These are phyloP conservation scores for Aphodius granarius DNA, from an alignment of 2,888 invertebrate genomes.

Conservation along the genomic window DNA sequence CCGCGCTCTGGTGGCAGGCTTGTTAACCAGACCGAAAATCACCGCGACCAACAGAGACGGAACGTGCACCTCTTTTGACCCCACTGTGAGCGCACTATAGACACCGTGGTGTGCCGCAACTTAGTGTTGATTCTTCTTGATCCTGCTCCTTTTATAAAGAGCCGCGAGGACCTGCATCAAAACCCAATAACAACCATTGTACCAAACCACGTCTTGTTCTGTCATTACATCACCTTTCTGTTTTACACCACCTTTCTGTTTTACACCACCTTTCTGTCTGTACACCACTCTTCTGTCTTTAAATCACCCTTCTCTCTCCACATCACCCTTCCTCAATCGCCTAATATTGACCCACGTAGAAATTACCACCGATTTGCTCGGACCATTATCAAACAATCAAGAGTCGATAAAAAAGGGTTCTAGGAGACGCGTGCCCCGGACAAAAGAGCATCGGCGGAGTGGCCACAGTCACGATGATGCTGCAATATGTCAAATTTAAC, in stretches of 20 bases:
- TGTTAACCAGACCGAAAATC: conserved; percentile 39
- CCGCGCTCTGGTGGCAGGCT: conserved; percentile 28
- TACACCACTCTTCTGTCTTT: too few species aligned
- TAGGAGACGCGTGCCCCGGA: not conserved
- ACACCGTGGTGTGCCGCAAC: not conserved
- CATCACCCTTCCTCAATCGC: not conserved
- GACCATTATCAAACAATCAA: not conserved
- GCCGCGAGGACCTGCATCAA: conserved; percentile 30
- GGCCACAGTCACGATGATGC: conserved; percentile 40
- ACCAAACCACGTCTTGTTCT: not conserved
- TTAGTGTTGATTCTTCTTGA: not conserved
- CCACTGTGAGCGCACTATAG: not conserved
- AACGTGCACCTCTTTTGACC: not conserved
- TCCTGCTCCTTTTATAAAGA: not conserved
- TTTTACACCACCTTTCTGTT: too few species aligned
- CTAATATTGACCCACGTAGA: not conserved
- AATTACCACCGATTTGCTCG: not conserved
- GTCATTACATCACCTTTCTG: too few species aligned
- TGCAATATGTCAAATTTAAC: conserved; percentile 44
- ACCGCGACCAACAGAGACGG: conserved; percentile 22
- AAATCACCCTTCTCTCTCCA: too few species aligned
- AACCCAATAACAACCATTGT: not conserved
- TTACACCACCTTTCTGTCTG: too few species aligned
- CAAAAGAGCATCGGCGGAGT: not conserved
- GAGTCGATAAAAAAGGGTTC: not conserved